phyloP scores from a whole-genome alignment of 2,113 vertebrate genomes.

The Diglossa brunneiventris region DNA sequence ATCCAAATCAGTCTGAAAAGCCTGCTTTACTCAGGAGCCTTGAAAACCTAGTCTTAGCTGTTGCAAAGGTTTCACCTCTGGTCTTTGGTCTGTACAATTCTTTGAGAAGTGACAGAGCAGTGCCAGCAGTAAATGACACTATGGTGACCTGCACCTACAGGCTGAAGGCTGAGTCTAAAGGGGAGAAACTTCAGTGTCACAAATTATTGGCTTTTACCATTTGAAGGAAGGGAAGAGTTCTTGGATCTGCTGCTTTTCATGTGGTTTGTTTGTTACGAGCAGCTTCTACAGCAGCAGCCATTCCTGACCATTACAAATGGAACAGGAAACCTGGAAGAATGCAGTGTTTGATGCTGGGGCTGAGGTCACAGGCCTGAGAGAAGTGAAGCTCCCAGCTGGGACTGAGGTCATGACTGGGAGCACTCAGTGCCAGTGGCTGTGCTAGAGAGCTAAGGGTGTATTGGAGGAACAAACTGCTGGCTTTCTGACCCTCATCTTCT shows the following conservation, averaged over 20 bases:
- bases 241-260: neutral
- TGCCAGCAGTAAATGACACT: neutral
- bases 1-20: neutral
- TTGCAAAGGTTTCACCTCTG: neutral
- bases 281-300: neutral
- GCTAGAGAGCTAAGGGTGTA: neutral
- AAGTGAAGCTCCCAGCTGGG: neutral
- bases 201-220: neutral
- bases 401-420: neutral
- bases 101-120: neutral
- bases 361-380: neutral
- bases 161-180: neutral
- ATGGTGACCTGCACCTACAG: neutral
- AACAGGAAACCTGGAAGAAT: neutral
- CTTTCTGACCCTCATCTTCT: neutral
- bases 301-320: neutral
- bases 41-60: neutral
- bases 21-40: neutral
- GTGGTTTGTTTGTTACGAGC: neutral
- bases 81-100: neutral
- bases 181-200: neutral
- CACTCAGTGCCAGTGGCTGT: neutral
- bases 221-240: neutral
- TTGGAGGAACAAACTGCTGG: neutral
- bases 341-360: neutral